Conservation (phyloP, 2,797 vertebrate genomes). For the Trichosurus vulpecula region DNA sequence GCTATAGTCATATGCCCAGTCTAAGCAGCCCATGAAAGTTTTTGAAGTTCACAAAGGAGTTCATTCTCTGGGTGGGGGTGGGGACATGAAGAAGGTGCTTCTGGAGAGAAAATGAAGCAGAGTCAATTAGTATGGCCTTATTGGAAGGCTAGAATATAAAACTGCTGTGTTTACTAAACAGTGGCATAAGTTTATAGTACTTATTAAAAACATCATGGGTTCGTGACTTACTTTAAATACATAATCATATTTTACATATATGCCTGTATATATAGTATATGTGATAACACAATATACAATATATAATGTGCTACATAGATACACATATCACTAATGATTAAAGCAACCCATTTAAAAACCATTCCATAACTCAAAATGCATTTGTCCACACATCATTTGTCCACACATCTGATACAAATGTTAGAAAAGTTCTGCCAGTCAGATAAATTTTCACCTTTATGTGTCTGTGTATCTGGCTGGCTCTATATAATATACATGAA, state of each 20-base stretch:
- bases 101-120: not conserved
- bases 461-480: not conserved
- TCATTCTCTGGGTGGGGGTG: not conserved
- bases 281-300: not conserved
- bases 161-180: not conserved
- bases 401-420: not conserved
- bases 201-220: not conserved
- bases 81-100: not conserved
- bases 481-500: not conserved
- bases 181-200: not conserved
- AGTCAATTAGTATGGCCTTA: not conserved
- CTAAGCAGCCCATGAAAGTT: not conserved
- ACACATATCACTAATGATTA: not conserved
- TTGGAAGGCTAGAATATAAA: conserved; percentile 10
- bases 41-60: not conserved
- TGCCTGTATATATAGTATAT: not conserved
- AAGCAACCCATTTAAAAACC: not conserved
- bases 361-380: not conserved
- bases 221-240: not conserved
- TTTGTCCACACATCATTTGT: not conserved
- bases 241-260: not conserved
- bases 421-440: not conserved
- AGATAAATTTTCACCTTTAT: not conserved
- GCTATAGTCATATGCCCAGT: not conserved
- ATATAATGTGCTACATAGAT: not conserved